These are phyloP conservation scores for Macquaria ambigua DNA, from an alignment of 2,113 vertebrate species.

Conservation along the genomic window DNA sequence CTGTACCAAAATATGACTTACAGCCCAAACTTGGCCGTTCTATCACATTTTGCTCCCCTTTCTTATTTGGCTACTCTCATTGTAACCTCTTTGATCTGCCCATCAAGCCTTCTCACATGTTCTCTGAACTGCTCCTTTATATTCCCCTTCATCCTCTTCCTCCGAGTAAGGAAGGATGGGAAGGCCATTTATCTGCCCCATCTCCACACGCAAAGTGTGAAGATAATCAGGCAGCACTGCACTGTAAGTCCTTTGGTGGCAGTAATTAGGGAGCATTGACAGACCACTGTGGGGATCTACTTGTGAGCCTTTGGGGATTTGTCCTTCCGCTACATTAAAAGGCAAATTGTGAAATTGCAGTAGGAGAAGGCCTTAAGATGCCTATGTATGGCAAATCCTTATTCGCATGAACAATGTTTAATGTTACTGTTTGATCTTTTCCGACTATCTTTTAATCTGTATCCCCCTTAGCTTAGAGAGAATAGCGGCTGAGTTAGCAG, in stretches of 20 bases:
- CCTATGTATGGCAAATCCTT: constrained; percentile 66
- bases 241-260: constrained; percentile 79
- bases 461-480: constrained; percentile 16
- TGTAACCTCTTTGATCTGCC: constrained; percentile 70
- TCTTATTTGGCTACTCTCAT: constrained; percentile 51
- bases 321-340: constrained; percentile 81
- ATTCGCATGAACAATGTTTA: constrained; percentile 61
- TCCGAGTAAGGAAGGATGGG: constrained; percentile 19
- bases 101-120: constrained; percentile 39
- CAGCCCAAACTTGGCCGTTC: constrained; percentile 47
- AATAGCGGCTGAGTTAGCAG: constrained; percentile 36
- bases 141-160: constrained; percentile 25
- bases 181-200: constrained; percentile 66
- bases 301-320: constrained; percentile 76
- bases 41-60: constrained; percentile 48
- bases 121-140: constrained; percentile 35
- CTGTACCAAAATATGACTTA: constrained; percentile 55
- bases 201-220: constrained; percentile 57
- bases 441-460: constrained; percentile 57
- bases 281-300: constrained; percentile 75
- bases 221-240: constrained; percentile 59
- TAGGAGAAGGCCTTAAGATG: constrained; percentile 56
- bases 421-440: constrained; percentile 71
- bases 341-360: constrained; percentile 70
- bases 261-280: constrained; percentile 80